A percentile compares a stretch with the other conserved stretches of the same genome.
Conservation (phyloP, 92 coral and sea anemone genomes). For the Blastomussa wellsi region DNA sequence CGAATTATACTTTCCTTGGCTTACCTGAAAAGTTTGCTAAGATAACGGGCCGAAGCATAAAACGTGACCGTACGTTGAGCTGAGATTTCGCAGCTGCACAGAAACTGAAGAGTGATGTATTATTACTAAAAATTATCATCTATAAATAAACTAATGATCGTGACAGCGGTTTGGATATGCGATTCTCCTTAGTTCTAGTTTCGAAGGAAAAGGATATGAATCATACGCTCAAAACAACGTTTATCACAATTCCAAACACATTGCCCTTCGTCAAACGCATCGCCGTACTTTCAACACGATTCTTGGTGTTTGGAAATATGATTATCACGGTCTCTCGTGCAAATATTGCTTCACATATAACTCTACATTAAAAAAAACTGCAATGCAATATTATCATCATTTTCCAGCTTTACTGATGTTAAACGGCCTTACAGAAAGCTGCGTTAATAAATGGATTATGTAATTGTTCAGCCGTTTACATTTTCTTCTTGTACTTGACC, state of each 20-base stretch:
- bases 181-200: neutral
- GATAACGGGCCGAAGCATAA: too few species aligned
- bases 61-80: too few species aligned
- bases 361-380: neutral
- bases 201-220: too few species aligned
- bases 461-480: neutral
- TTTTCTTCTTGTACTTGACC: slow-evolving; percentile 5
- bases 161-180: neutral
- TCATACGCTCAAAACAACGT: neutral
- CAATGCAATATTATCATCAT: neutral
- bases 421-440: neutral
- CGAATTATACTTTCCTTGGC: too few species aligned
- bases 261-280: neutral
- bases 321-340: neutral
- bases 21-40: too few species aligned
- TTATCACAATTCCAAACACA: neutral
- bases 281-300: neutral
- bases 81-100: too few species aligned
- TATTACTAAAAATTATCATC: too few species aligned
- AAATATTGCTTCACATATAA: neutral
- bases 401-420: neutral
- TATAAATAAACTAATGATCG: neutral
- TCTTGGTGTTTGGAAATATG: neutral
- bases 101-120: too few species aligned
- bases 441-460: neutral